phyloP scores from a whole-genome alignment of 2,797 vertebrate species.

The Atherinosoma microstoma region DNA sequence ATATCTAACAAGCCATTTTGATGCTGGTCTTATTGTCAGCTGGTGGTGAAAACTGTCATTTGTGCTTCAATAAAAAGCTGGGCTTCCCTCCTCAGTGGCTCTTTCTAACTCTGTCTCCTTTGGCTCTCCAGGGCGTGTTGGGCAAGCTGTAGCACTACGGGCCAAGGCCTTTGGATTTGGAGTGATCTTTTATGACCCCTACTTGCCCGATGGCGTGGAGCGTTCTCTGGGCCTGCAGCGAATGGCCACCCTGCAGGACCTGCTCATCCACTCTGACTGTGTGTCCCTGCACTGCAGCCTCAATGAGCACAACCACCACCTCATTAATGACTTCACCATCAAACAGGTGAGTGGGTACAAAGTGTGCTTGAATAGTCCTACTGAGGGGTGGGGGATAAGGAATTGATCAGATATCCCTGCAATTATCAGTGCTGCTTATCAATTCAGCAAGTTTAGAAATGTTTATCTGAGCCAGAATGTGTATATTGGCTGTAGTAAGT shows the following conservation, averaged over 20 bases:
- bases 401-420: background rate
- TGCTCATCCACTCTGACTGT: conserved; percentile 93
- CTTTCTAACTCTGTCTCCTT: background rate
- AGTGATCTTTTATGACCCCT: conserved; percentile 92
- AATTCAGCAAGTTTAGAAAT: background rate
- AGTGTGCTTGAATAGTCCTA: background rate
- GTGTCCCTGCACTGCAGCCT: conserved; percentile 93
- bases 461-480: background rate
- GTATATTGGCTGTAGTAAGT: background rate
- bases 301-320: conserved; percentile 94
- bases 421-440: background rate
- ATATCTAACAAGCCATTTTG: background rate
- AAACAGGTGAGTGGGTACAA: conserved; percentile 84
- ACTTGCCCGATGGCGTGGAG: conserved; percentile 91
- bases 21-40: background rate
- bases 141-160: conserved; percentile 91
- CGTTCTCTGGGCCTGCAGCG: conserved; percentile 90
- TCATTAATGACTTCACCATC: conserved; percentile 95
- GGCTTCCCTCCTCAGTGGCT: too few species aligned
- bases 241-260: conserved; percentile 91
- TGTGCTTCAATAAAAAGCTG: background rate
- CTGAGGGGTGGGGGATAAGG: background rate
- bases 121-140: conserved; percentile 84
- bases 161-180: conserved; percentile 92
- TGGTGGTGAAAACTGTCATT: background rate